Evolutionary conservation across 2,888 invertebrate genomes (phyloP).

Genomic region (Melipona beecheii): DNA sequence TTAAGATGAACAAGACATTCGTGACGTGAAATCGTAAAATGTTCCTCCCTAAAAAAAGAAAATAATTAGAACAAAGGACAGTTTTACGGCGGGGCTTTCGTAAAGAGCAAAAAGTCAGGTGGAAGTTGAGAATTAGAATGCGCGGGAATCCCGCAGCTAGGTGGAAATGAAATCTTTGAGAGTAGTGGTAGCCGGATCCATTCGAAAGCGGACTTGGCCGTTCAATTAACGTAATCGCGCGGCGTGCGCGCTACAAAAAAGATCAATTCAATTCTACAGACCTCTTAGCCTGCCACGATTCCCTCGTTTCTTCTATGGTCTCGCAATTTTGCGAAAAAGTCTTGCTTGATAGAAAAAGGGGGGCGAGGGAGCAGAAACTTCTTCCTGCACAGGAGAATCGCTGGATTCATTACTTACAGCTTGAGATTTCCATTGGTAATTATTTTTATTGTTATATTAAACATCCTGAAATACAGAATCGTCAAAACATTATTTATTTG

Average conservation of each 20-base stretch:
- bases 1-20: too few species aligned
- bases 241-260: constrained; percentile 23
- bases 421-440: too few species aligned
- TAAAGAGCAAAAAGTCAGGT: background rate
- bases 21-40: too few species aligned
- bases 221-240: constrained; percentile 56
- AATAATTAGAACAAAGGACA: background rate
- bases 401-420: too few species aligned
- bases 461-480: too few species aligned
- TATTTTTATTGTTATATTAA: too few species aligned
- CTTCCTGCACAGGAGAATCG: too few species aligned
- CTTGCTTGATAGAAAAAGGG: too few species aligned
- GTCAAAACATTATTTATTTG: too few species aligned
- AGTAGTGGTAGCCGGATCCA: constrained; percentile 2
- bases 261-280: constrained; percentile 46
- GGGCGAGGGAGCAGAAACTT: too few species aligned
- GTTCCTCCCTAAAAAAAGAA: too few species aligned
- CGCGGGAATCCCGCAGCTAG: background rate
- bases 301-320: constrained; percentile 24
- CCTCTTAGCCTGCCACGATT: constrained; percentile 29
- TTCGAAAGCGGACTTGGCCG: constrained; percentile 13
- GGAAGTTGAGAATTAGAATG: background rate
- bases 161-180: constrained; percentile 5
- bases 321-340: too few species aligned
- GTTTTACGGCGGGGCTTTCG: background rate